Evolutionary conservation across 2,113 vertebrate genomes (phyloP).

Genomic region (Sitta europaea): DNA sequence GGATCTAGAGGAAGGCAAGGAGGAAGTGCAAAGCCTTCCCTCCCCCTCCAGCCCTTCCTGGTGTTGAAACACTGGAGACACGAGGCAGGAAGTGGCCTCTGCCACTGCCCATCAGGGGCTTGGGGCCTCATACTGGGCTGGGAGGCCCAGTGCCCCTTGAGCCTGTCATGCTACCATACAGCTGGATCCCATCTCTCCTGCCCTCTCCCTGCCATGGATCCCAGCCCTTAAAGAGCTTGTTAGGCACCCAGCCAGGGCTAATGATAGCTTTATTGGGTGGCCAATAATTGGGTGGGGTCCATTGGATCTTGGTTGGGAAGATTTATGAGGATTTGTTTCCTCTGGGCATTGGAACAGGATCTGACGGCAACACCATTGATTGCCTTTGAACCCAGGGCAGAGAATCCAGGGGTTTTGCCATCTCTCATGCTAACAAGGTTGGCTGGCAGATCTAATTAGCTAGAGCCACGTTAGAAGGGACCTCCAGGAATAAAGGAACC

Average conservation of each 20-base stretch:
- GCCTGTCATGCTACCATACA: not conserved
- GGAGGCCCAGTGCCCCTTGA: not conserved
- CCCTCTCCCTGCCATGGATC: not conserved
- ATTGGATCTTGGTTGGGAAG: not conserved
- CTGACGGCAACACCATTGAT: not conserved
- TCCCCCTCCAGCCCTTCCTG: slow-evolving; percentile 34
- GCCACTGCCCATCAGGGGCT: not conserved
- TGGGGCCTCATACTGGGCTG: not conserved
- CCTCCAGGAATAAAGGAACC: not conserved
- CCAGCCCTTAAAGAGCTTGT: not conserved
- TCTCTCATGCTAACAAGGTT: not conserved
- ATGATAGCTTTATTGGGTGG: not conserved
- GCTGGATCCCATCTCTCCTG: not conserved
- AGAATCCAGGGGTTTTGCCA: not conserved
- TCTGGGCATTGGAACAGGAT: not conserved
- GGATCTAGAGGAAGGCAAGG: not conserved
- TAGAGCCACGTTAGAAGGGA: not conserved
- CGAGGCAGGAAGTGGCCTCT: not conserved
- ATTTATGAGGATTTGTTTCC: not conserved
- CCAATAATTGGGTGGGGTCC: not conserved
- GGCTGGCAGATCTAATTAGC: not conserved
- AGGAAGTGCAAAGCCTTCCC: slow-evolving; percentile 15
- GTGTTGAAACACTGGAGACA: not conserved
- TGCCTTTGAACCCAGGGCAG: not conserved
- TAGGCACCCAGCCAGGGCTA: not conserved